Conservation (phyloP, 92 coral and sea anemone genomes). For the Metridium senile region DNA sequence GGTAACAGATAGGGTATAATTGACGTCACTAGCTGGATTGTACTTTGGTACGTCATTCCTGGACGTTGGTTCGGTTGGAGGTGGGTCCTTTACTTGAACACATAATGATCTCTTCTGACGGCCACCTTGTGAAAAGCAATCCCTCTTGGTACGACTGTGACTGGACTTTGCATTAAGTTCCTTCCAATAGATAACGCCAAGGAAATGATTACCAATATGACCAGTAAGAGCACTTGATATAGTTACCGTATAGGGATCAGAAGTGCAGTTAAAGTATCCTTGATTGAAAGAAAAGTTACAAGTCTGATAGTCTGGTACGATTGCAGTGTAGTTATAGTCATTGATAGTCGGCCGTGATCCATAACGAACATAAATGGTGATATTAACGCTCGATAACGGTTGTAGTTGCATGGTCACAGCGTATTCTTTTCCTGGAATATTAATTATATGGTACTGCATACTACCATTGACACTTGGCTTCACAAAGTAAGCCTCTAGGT, state of each 20-base stretch:
- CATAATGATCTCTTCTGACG: constrained; percentile 76
- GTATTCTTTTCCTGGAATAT: constrained; percentile 72
- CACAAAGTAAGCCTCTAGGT: constrained; percentile 42
- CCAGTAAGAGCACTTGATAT: constrained; percentile 68
- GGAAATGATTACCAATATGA: constrained; percentile 63
- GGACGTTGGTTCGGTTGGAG: constrained; percentile 78
- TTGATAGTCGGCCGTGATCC: constrained; percentile 59
- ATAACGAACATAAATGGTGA: constrained; percentile 68
- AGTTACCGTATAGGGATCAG: constrained; percentile 61
- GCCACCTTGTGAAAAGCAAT: constrained; percentile 51
- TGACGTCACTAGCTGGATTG: constrained; percentile 68
- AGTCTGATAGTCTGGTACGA: constrained; percentile 63
- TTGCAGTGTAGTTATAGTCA: constrained; percentile 56
- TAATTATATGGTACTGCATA: constrained; percentile 72
- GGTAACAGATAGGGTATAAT: constrained; percentile 70
- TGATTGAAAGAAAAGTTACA: constrained; percentile 34
- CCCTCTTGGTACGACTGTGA: constrained; percentile 56
- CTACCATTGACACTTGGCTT: constrained; percentile 72
- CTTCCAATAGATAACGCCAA: constrained; percentile 44
- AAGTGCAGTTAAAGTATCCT: constrained; percentile 55
- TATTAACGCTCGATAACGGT: constrained; percentile 36
- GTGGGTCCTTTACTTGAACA: constrained; percentile 87
- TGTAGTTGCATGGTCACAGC: constrained; percentile 54
- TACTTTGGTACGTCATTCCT: constrained; percentile 40
- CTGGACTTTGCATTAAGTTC: not conserved